Percentiles rank a stretch among this genome's conserved stretches.
Conservation (phyloP, 2,113 vertebrate species). For the Hucho hucho region DNA sequence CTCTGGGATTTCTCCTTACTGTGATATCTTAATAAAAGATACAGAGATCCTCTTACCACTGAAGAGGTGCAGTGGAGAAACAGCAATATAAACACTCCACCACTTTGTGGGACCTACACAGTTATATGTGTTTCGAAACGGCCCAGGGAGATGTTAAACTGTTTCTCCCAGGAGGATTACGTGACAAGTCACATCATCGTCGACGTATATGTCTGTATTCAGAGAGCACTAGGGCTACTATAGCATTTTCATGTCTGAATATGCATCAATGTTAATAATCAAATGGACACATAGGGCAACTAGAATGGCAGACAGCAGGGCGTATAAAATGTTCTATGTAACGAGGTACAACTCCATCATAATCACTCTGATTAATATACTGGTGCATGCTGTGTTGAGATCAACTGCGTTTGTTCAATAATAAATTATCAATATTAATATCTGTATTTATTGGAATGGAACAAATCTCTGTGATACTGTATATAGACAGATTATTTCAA, state of each 20-base stretch:
- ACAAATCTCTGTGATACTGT: no score
- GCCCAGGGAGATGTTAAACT: constrained; percentile 2
- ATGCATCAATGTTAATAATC: no score
- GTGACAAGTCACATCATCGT: constrained; percentile 25
- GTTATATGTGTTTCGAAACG: not conserved
- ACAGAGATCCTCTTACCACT: constrained; percentile 34
- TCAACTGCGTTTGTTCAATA: not conserved
- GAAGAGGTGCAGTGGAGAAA: constrained; percentile 20
- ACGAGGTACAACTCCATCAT: no score
- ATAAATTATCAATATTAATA: not conserved
- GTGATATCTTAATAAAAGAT: constrained; percentile 65
- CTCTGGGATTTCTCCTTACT: constrained; percentile 50
- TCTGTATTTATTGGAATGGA: not conserved
- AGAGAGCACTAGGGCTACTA: not conserved
- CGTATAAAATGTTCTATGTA: no score
- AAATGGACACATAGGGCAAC: no score
- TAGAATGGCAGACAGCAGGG: no score
- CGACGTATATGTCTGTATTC: constrained; percentile 20
- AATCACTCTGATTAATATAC: no score
- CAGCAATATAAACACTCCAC: constrained; percentile 22
- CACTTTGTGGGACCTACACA: not conserved
- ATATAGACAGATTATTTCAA: no score
- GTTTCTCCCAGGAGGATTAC: constrained; percentile 30
- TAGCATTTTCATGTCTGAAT: no score
- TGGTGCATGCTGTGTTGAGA: not conserved